phyloP scores from a whole-genome alignment of 2,797 vertebrate genomes.

The Tokudaia muenninki region DNA sequence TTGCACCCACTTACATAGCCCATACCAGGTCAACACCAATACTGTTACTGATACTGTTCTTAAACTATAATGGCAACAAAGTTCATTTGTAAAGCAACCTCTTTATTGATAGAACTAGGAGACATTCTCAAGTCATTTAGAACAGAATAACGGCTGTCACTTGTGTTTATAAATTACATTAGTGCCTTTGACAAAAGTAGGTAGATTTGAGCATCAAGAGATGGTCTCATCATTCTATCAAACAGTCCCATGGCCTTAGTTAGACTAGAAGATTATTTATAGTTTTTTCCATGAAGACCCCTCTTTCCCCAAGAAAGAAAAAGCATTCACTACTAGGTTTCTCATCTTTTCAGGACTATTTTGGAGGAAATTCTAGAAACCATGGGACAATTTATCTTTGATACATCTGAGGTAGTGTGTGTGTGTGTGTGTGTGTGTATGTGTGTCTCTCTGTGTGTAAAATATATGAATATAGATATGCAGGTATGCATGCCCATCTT shows the following conservation, averaged over 20 bases:
- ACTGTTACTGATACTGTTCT: neutral
- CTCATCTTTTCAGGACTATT: conserved; percentile 3
- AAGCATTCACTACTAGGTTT: neutral
- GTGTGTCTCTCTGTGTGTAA: neutral
- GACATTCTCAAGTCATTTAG: neutral
- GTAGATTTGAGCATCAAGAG: neutral
- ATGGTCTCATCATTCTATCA: neutral
- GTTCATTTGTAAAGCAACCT: neutral
- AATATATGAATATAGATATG: neutral
- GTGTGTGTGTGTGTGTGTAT: neutral
- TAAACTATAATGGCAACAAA: neutral
- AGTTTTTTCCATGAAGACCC: neutral
- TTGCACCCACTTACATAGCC: too few relatives aligned
- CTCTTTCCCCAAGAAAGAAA: neutral
- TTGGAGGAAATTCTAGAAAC: neutral
- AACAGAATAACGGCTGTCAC: too few relatives aligned
- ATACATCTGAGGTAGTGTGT: neutral
- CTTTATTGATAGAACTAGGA: neutral
- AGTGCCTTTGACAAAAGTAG: neutral
- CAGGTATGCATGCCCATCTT: too few relatives aligned
- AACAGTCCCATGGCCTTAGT: neutral
- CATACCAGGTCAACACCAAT: neutral
- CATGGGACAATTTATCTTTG: neutral
- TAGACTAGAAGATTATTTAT: neutral
- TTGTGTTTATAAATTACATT: neutral